phyloP scores from a whole-genome alignment of 2,113 vertebrate genomes.

The Tragelaphus imberbis region DNA sequence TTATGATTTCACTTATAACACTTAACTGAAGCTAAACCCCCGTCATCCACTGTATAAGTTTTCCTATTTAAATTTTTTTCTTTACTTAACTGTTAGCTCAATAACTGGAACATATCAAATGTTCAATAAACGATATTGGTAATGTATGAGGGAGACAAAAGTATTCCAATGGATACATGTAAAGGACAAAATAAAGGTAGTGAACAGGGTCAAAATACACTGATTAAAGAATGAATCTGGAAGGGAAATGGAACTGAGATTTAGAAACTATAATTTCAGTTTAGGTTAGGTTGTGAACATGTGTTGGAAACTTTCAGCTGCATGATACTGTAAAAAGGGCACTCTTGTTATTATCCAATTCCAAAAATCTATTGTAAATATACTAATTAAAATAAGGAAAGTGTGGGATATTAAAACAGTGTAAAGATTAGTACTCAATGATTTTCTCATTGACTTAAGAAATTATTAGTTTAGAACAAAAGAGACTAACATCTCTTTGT shows the following conservation, averaged over 20 bases:
- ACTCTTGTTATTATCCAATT: background rate
- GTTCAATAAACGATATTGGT: background rate
- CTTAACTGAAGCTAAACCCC: background rate
- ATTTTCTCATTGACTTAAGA: background rate
- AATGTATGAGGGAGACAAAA: background rate
- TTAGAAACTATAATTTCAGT: background rate
- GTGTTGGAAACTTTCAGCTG: background rate
- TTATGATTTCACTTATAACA: background rate
- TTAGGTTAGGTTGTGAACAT: background rate
- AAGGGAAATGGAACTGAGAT: background rate
- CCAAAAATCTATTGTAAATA: background rate
- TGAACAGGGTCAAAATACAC: background rate
- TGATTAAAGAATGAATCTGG: background rate
- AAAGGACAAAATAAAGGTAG: background rate
- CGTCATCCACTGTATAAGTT: background rate
- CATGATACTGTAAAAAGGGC: background rate
- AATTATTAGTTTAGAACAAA: background rate
- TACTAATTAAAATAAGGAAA: background rate
- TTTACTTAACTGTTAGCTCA: background rate
- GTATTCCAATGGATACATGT: accelerated
- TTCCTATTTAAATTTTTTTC: background rate
- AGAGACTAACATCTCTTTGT: background rate
- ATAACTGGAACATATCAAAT: background rate
- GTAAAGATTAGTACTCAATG: background rate
- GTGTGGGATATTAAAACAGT: background rate